Base-by-base conservation (phyloP, 2,113 vertebrate genomes). In the Carassius carassius region DNA sequence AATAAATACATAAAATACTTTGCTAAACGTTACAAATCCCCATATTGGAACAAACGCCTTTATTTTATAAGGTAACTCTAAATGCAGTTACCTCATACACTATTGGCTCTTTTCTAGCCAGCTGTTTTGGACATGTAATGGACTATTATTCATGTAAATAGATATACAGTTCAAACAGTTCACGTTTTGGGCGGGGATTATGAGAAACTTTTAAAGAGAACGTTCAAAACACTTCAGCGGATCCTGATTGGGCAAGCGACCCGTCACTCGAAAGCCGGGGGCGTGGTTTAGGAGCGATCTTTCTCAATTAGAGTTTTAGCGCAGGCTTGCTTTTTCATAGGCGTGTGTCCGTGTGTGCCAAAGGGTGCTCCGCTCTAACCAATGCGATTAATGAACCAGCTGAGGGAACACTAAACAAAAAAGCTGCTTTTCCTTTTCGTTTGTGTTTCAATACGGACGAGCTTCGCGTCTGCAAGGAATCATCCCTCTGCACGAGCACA, bases 341-440 rank as follows among this genome's bases (percentile, higher is more conserved):
- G 86, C 82, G 84, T 80, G 87, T 86, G 87, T 74, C 72, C 85
- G 80, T 82, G 23, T 85, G 74, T 81, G 90, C 87, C 49, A 90
- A 88, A 75, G 81, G 87, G 85, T 88, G 89, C 82, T 87, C 86
- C 84, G 62, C 73, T 72, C 51, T 86, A 67, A 65, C 76, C 89
- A 51, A 23, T 87, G 82, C 82, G 86, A 90, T 89, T 91, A 90
- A 80, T 90, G 93, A 93, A 89, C 86, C 79, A 54, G 32, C 67
- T 51, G 78, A 82, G 37, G 62, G 87, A 75, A 90, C 88, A 89
- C 32, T 88, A 88, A 80, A 80, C 67, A 69, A 76, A 76, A 54
- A 2, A 23, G 41, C 23, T 23, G 47, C 54, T 75, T 80, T 79
- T 82, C 3, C 49, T 65, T 74, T 82, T 65, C 70, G 47, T 58